Evolutionary conservation across 2,888 invertebrate species (phyloP), one percentile per base, ranked within the genome.

Genomic region (Trissonchulus sp.): DNA sequence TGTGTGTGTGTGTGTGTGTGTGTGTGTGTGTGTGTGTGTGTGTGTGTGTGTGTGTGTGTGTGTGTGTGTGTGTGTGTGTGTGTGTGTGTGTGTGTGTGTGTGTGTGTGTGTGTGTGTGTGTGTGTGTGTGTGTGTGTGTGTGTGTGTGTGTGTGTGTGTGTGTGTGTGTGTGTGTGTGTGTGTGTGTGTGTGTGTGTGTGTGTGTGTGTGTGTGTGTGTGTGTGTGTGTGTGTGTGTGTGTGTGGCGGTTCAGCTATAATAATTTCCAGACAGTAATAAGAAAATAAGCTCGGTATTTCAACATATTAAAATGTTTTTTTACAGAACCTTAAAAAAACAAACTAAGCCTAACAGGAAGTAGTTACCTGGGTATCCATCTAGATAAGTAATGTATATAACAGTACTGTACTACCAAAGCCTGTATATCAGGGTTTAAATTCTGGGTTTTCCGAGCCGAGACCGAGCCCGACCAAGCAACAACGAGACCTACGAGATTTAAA

Each of bases 181-280:
- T 34, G 36, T 37, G 71, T 71, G 48, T 35, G 71, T 71, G 71
- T 71, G 71, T 71, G 48, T 71, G 71, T 71, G 71, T 48, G 48
- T 48, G 74, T 68, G 28, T 72, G 63, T 77, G 68, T 48, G 72
- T 74, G 48, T 31, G 65, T 75, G 72, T 72, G 68, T 69, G 69
- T 74, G 76, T 78, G 68, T 73, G 72, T 77, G 71, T 74, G 74
- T 77, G 71, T 73, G 77, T 78, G 69, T 76, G 74, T 60, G 35
- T 34, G 30, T 34, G 30, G 74, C 35, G 30, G 73, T 48, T 48
- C 8, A 48, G n/a, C n/a, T n/a, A n/a, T n/a, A n/a, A n/a, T n/a
- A n/a, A n/a, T n/a, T n/a, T n/a, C n/a, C n/a, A n/a, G n/a, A n/a
- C n/a, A n/a, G n/a, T n/a, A n/a, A n/a, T n/a, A n/a, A n/a, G n/a